Percentiles rank a stretch among this genome's conserved stretches.
Evolutionary conservation across 1,140 invertebrate species (phyloP).

Genomic region (Globodera rostochiensis): DNA sequence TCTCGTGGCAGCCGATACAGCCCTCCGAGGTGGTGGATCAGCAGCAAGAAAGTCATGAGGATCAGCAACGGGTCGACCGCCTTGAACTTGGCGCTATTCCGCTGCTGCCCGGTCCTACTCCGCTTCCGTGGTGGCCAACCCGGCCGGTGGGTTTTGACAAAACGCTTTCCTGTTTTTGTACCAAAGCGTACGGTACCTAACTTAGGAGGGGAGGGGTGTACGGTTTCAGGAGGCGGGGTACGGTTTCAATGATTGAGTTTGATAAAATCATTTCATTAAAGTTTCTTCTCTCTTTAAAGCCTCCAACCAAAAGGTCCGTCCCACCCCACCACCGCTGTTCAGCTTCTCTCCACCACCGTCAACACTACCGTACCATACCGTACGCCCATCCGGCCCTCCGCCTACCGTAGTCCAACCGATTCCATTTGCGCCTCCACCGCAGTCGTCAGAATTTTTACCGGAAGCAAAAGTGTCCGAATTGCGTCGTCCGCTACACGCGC

Average conservation of each 20-base stretch:
- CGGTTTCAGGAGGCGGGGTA: too few species aligned
- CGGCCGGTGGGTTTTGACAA: neutral
- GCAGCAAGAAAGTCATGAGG: neutral
- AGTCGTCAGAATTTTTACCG: neutral
- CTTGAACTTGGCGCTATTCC: neutral
- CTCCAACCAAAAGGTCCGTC: neutral
- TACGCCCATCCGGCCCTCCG: conserved; percentile 11
- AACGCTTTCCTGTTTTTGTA: too few species aligned
- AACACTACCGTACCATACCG: conserved; percentile 19
- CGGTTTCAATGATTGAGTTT: too few species aligned
- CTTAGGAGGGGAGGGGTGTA: too few species aligned
- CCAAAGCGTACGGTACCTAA: too few species aligned
- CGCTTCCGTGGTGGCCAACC: conserved; percentile 5
- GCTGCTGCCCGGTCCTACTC: neutral
- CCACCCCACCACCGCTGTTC: neutral
- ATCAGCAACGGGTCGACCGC: neutral
- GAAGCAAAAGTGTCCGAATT: neutral
- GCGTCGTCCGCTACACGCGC: neutral
- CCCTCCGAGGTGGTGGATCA: neutral
- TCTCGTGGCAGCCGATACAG: neutral
- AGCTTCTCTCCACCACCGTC: too few species aligned
- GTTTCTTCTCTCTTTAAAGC: too few species aligned
- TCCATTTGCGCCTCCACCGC: neutral
- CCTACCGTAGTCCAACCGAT: neutral
- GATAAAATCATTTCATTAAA: too few species aligned